phyloP scores from a whole-genome alignment of 2,888 invertebrate species.

The Tetanocera ferruginea region DNA sequence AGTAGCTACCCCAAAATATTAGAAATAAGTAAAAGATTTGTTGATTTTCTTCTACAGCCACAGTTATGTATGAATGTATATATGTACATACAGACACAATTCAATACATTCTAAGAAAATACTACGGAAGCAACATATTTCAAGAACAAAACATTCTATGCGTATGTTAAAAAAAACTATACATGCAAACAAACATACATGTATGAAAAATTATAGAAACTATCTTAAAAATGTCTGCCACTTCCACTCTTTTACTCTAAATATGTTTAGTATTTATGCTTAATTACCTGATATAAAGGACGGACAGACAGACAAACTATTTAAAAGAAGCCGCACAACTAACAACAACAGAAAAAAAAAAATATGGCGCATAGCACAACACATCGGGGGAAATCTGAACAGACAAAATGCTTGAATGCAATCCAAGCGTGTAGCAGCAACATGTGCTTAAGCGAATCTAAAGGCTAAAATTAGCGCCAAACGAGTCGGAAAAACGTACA shows the following conservation, averaged over 20 bases:
- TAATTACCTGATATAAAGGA: slow-evolving; percentile 2
- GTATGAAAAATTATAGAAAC: background rate
- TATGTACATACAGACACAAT: too few relatives aligned
- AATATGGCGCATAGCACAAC: background rate
- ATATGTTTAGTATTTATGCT: background rate
- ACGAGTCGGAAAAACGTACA: background rate
- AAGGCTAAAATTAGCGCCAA: slow-evolving; percentile 5
- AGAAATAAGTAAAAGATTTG: too few relatives aligned
- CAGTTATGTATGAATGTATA: too few relatives aligned
- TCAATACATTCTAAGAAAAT: background rate
- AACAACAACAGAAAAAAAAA: background rate
- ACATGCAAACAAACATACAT: too few relatives aligned
- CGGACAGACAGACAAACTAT: background rate
- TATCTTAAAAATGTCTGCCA: background rate
- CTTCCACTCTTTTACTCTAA: background rate
- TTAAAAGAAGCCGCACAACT: background rate
- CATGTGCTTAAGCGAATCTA: slow-evolving; percentile 14
- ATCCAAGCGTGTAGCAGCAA: background rate
- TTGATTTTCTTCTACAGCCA: too few relatives aligned
- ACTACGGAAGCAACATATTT: background rate
- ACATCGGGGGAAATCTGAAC: background rate
- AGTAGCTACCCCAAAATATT: background rate
- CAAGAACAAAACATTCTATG: background rate
- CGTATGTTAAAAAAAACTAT: too few relatives aligned
- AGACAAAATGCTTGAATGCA: background rate